phyloP scores from a whole-genome alignment of 2,113 vertebrate genomes.

The Hemiprocne comata region DNA sequence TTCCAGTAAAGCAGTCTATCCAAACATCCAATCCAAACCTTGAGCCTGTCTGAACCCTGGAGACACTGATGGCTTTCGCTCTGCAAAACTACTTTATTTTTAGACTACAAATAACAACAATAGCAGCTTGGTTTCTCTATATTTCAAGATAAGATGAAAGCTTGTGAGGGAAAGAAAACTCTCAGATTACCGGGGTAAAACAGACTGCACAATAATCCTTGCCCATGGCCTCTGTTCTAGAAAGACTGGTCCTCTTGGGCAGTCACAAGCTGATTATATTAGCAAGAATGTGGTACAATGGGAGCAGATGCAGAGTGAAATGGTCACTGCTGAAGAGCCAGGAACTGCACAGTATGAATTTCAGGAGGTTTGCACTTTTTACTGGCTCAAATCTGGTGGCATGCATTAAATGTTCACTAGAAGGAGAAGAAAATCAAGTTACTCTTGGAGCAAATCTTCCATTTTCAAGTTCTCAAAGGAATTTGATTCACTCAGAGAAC shows the following conservation, averaged over 20 bases:
- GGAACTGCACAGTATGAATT: neutral
- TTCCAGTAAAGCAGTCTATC: neutral
- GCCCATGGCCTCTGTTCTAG: neutral
- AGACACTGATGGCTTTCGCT: neutral
- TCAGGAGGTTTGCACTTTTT: neutral
- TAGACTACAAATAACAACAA: neutral
- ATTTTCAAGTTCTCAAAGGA: neutral
- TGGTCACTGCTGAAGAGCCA: neutral
- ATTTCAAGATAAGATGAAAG: neutral
- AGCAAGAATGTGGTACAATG: neutral
- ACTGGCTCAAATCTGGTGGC: neutral
- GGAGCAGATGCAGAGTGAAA: neutral
- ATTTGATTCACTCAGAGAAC: neutral
- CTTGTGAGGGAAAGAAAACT: neutral
- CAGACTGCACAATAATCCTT: neutral
- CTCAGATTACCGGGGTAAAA: neutral
- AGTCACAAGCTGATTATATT: neutral
- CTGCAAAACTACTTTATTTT: neutral
- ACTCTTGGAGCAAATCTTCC: neutral
- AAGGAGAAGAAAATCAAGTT: neutral
- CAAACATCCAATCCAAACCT: neutral
- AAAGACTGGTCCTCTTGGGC: neutral
- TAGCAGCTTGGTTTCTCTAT: neutral
- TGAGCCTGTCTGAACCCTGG: neutral
- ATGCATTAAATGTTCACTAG: neutral